Evolutionary conservation across 2,888 invertebrate species (phyloP), one percentile per base, ranked within the genome.

Genomic region (Herminia tarsipennalis): DNA sequence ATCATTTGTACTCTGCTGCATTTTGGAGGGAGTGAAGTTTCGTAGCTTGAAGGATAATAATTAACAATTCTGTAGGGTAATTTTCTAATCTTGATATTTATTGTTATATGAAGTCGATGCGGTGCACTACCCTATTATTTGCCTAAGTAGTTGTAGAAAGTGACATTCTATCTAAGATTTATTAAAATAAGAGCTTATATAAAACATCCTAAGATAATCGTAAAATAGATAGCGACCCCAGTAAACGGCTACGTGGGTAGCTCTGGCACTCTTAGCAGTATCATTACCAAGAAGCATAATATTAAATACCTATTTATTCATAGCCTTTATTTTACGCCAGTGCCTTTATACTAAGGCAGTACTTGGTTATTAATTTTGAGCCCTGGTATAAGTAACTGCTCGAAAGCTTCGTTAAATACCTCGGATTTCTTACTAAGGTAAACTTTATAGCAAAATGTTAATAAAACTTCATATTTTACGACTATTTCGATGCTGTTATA

Each of bases 1-100:
- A 70, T 66, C 52, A 53, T 50, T 42, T 47, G 13, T 28, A 56
- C 59, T 43, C 52, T 37, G 48, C 17, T 69, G 66, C 60, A 50
- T 68, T 73, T 66, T 46, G 44, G 48, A 50, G 54, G 68, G 70
- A 52, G 62, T 39, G 46, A 44, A 64, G 57, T 72, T 71, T 73
- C 66, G 59, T 65, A 30, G 67, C 67, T 62, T 25, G 20, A 43
- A 61, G 62, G 63, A 57, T 56, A 44, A 44, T 59, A 60, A 66
- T 70, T 67, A 59, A 43, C 52, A 41, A 65, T 74, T 59, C 63
- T 46, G 56, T 42, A 48, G 57, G 61, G 60, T 47, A 51, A 49
- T 39, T 52, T 51, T 30, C 45, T 32, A 17, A 28, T n/a, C n/a
- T n/a, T n/a, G n/a, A n/a, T n/a, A n/a, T 33, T 13, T 16, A 29